phyloP scores from a whole-genome alignment of 2,888 invertebrate species.

The Venusia cambrica region DNA sequence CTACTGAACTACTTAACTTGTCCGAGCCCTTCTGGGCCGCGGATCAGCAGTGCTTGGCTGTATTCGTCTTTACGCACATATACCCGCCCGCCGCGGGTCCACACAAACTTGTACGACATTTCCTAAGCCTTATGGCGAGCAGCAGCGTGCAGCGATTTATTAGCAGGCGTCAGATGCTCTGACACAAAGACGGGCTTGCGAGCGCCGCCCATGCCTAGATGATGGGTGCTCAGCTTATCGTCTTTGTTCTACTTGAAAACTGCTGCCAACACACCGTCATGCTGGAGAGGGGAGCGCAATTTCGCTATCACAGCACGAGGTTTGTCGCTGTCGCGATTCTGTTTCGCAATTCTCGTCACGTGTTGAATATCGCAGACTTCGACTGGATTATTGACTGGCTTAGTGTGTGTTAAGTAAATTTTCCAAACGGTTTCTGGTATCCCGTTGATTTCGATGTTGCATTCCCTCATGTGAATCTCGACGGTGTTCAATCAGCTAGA shows the following conservation, averaged over 20 bases:
- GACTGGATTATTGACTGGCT: not conserved
- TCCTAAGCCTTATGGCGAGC: constrained; percentile 3
- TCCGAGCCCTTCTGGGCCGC: too few relatives aligned
- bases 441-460: constrained; percentile 6
- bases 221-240: constrained; percentile 4
- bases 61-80: constrained; percentile 5
- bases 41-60: not conserved
- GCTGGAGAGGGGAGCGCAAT: not conserved
- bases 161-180: constrained; percentile 5
- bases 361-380: not conserved
- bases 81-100: constrained; percentile 4
- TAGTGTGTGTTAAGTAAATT: too few relatives aligned
- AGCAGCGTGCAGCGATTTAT: constrained; percentile 6
- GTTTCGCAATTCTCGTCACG: constrained; percentile 2
- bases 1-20: too few relatives aligned
- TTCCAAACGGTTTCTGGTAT: too few relatives aligned
- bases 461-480: constrained; percentile 3
- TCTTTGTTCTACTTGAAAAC: constrained; percentile 3
- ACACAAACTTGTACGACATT: too few relatives aligned
- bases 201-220: constrained; percentile 3
- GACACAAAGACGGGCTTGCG: constrained; percentile 3
- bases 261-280: constrained; percentile 6
- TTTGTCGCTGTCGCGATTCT: constrained; percentile 4
- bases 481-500: constrained; percentile 1
- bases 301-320: constrained; percentile 2